Conservation (phyloP, 1,140 invertebrate genomes). For the Lucilia cuprina region DNA sequence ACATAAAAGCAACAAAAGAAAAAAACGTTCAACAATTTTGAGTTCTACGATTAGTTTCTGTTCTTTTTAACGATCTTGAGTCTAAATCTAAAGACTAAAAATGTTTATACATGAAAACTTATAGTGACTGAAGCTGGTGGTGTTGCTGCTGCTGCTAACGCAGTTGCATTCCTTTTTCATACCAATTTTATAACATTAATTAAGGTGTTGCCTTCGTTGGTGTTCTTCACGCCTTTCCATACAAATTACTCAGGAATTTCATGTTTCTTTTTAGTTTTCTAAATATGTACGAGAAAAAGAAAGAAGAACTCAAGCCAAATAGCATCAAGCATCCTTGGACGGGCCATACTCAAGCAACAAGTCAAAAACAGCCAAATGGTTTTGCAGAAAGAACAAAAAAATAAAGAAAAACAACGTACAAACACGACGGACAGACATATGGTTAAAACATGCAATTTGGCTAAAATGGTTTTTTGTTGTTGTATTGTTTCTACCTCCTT, state of each 20-base stretch:
- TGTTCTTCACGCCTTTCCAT: constrained; percentile 63
- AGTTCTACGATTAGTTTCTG: too few species aligned
- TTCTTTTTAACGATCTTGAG: too few species aligned
- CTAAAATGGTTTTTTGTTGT: neutral
- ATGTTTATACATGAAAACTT: neutral
- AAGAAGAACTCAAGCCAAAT: neutral
- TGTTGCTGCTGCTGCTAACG: neutral
- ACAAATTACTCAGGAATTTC: constrained; percentile 63
- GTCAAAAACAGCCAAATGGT: neutral
- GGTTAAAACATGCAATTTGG: constrained; percentile 22
- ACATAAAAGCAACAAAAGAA: too few species aligned
- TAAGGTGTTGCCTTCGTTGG: constrained; percentile 63
- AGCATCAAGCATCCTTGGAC: neutral
- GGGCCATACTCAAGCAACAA: neutral
- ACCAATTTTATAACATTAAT: constrained; percentile 63
- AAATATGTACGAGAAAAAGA: neutral
- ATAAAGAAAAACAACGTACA: too few species aligned
- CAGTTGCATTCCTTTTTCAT: constrained; percentile 43
- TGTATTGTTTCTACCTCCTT: neutral
- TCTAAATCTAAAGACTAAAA: too few species aligned
- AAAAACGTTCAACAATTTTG: too few species aligned
- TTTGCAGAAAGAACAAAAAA: too few species aligned
- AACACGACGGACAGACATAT: neutral
- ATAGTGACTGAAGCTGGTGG: neutral
- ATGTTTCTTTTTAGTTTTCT: constrained; percentile 46